phyloP scores from a whole-genome alignment of 2,797 vertebrate species.

The Sebastes taczanowskii region DNA sequence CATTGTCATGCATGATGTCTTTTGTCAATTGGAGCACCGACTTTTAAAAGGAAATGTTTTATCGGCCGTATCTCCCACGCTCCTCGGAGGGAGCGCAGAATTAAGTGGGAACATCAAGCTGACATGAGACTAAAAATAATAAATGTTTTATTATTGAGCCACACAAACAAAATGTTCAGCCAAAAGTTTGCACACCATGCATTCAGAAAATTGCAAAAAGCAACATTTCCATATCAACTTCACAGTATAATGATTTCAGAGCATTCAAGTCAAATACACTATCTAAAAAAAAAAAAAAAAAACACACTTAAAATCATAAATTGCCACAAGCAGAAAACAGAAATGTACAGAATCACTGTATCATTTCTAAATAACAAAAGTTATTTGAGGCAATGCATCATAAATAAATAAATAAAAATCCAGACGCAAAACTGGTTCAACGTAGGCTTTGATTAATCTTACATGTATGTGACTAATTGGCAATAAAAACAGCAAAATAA shows the following conservation, averaged over 20 bases:
- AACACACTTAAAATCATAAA: constrained; percentile 3
- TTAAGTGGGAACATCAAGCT: not conserved
- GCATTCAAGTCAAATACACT: constrained; percentile 18
- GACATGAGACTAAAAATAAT: constrained; percentile 36
- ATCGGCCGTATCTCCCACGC: constrained; percentile 39
- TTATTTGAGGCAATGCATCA: constrained; percentile 22
- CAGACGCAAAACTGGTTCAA: constrained; percentile 13
- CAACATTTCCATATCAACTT: constrained; percentile 38
- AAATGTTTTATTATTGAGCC: constrained; percentile 65
- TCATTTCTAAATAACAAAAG: constrained; percentile 31
- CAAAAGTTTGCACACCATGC: constrained; percentile 64
- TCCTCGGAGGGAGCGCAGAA: not conserved
- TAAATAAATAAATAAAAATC: constrained; percentile 68
- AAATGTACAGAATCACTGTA: constrained; percentile 32
- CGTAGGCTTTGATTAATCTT: constrained; percentile 9
- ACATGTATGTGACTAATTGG: constrained; percentile 4
- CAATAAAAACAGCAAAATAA: constrained; percentile 19
- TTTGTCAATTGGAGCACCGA: constrained; percentile 40
- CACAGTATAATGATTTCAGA: constrained; percentile 57
- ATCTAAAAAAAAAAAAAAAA: not conserved
- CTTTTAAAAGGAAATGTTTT: constrained; percentile 30
- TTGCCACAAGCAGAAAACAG: constrained; percentile 1
- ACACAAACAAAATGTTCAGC: constrained; percentile 30
- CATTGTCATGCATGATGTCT: constrained; percentile 59
- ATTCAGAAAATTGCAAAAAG: constrained; percentile 48